These are phyloP conservation scores for Saxidomus purpurata DNA, from an alignment of 1,140 invertebrate species.

Conservation along the genomic window DNA sequence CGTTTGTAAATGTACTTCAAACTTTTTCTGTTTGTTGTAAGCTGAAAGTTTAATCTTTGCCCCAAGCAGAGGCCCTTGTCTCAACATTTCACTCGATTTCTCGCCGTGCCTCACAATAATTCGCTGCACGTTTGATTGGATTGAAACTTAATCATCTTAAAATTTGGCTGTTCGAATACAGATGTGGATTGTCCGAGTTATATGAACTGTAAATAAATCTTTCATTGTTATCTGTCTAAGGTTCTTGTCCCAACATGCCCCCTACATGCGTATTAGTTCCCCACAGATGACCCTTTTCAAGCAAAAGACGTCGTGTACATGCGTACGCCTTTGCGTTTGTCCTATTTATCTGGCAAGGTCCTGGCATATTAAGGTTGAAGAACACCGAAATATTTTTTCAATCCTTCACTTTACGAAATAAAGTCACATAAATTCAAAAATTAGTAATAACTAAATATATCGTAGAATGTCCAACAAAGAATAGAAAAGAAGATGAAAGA, in stretches of 20 bases:
- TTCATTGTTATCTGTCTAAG: not conserved
- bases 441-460: no score
- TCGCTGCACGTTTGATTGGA: slow-evolving; percentile 31
- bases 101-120: not conserved
- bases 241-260: slow-evolving; percentile 1
- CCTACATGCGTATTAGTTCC: slow-evolving; percentile 31
- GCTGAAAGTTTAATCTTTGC: slow-evolving; percentile 10
- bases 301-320: not conserved
- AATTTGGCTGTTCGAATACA: not conserved
- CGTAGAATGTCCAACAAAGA: no score
- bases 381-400: no score
- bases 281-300: not conserved
- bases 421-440: no score
- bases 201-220: slow-evolving; percentile 32
- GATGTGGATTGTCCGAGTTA: slow-evolving; percentile 16
- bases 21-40: not conserved
- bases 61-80: not conserved
- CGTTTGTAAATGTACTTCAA: no score
- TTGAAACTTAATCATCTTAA: slow-evolving; percentile 50
- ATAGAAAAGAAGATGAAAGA: no score
- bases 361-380: no score
- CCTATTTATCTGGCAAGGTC: no score
- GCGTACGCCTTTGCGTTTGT: no score
- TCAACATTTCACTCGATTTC: not conserved
- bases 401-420: no score